Evolutionary conservation across 1,140 invertebrate species (phyloP).

Genomic region (Hycleus cichorii): DNA sequence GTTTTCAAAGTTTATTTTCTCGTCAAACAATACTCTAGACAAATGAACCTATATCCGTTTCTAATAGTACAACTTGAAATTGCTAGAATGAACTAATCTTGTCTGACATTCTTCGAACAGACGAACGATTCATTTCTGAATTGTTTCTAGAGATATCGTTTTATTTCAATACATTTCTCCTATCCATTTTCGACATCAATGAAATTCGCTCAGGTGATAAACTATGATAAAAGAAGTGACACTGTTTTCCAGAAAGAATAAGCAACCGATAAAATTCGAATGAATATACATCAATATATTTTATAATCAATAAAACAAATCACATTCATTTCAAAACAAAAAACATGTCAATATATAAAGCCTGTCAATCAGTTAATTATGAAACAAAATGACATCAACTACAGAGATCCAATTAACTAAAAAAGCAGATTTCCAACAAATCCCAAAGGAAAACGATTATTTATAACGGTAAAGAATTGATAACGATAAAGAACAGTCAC

Average conservation of each 20-base stretch:
- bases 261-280: no score
- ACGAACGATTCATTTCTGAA: slow-evolving; percentile 3
- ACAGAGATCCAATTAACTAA: no score
- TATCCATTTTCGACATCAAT: slow-evolving; percentile 4
- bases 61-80: slow-evolving; percentile 6
- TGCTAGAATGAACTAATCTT: slow-evolving; percentile 7
- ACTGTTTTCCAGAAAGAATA: no score
- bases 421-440: no score
- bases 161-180: slow-evolving; percentile 3
- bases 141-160: slow-evolving; percentile 10
- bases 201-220: slow-evolving; percentile 9
- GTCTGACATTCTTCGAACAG: slow-evolving; percentile 11
- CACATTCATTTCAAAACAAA: no score
- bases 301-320: no score
- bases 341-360: background rate
- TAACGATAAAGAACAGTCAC: no score
- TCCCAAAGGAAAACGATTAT: no score
- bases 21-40: background rate
- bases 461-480: no score
- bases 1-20: no score
- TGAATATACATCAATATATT: no score
- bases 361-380: no score
- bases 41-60: slow-evolving; percentile 10
- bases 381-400: slow-evolving; percentile 2
- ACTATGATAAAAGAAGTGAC: background rate